Percentiles rank a stretch among this genome's conserved stretches.
phyloP scores from a whole-genome alignment of 2,113 vertebrate genomes.

The Lophochroa leadbeateri region DNA sequence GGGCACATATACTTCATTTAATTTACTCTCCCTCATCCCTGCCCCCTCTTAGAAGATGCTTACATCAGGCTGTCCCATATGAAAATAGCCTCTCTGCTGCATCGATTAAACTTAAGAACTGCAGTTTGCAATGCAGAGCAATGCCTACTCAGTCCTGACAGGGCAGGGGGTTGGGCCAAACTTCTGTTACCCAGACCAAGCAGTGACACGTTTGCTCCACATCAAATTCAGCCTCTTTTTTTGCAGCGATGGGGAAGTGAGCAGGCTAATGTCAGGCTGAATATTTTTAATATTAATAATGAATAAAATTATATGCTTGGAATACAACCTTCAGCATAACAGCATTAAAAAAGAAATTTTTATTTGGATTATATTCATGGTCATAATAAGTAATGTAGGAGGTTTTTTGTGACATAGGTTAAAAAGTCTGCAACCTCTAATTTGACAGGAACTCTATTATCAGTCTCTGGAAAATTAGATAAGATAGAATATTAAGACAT shows the following conservation, averaged over 20 bases:
- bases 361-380: slow-evolving; percentile 70
- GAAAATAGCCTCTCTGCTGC: background rate
- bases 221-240: background rate
- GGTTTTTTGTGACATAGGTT: slow-evolving; percentile 56
- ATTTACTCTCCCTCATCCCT: background rate
- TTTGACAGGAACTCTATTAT: slow-evolving; percentile 78
- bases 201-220: fast-evolving
- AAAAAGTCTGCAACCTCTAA: slow-evolving; percentile 76
- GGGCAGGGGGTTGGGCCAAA: background rate
- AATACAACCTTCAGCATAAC: slow-evolving; percentile 60
- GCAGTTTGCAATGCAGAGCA: background rate
- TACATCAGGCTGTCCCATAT: background rate
- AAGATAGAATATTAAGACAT: slow-evolving; percentile 77
- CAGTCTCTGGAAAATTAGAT: slow-evolving; percentile 74
- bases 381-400: slow-evolving; percentile 64
- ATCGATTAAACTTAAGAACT: background rate
- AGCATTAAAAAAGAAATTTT: slow-evolving; percentile 66
- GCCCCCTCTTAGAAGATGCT: background rate
- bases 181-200: background rate
- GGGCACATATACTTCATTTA: background rate
- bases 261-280: slow-evolving; percentile 47
- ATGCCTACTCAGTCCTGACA: background rate
- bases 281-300: slow-evolving; percentile 73
- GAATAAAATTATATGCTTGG: slow-evolving; percentile 73
- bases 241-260: background rate